These are phyloP conservation scores for Athrips mouffetella DNA, from an alignment of 2,888 invertebrate species.

Conservation along the genomic window DNA sequence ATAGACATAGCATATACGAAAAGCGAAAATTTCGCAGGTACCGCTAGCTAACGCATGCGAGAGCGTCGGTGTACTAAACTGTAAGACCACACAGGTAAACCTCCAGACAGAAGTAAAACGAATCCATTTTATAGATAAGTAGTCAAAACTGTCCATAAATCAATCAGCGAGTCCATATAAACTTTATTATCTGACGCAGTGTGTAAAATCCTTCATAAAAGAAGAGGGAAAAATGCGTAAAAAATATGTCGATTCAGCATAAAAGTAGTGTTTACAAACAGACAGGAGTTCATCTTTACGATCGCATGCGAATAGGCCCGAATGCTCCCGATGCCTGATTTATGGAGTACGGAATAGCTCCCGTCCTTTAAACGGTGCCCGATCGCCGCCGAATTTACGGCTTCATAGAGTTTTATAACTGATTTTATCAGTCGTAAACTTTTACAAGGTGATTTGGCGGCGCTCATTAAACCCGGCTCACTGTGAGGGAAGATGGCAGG, in stretches of 20 bases:
- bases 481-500: constrained; percentile 15
- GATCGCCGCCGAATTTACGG: constrained; percentile 61
- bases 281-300: constrained; percentile 64
- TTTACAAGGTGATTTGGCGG: constrained; percentile 61
- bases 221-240: constrained; percentile 49
- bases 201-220: constrained; percentile 48
- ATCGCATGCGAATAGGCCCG: constrained; percentile 55
- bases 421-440: constrained; percentile 74
- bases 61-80: not conserved
- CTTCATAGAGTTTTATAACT: constrained; percentile 72
- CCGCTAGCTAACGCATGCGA: no score
- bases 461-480: constrained; percentile 49
- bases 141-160: constrained; percentile 18
- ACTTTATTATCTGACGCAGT: constrained; percentile 18
- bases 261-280: constrained; percentile 71
- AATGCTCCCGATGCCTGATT: constrained; percentile 62
- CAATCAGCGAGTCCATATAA: constrained; percentile 19
- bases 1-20: no score
- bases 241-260: constrained; percentile 57
- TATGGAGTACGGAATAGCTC: constrained; percentile 65
- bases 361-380: constrained; percentile 60
- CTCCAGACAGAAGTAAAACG: not conserved
- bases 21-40: no score
- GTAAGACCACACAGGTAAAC: no score
- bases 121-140: not conserved